Base-by-base conservation (phyloP, 2,113 vertebrate genomes). In the Lota lota region DNA sequence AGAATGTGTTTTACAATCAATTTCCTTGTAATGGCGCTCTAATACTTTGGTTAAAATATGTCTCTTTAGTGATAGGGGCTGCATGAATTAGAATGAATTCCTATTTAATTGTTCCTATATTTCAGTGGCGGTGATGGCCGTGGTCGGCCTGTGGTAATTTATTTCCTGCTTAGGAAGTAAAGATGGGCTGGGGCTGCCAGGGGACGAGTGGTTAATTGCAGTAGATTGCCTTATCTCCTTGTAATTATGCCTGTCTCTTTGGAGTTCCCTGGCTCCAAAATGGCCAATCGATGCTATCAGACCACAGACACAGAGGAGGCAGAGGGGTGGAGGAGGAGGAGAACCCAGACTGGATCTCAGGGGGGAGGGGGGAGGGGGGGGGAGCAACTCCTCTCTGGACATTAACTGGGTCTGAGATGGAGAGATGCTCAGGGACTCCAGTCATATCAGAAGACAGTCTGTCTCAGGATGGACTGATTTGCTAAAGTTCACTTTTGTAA, bases 51-150 rank as follows among this genome's bases (percentile, higher is more conserved):
- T 84, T 76, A 87, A 90, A 89, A 92, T 91, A 90, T 92, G 92
- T 91, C 91, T 91, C 90, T 92, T 92, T 91, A 92, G 90, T 91
- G 91, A 92, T 88, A 87, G 57, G 89, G 90, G 40, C 83, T 88
- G 90, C 92, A 94, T 93, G 92, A 93, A 93, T 95, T 93, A 92
- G 90, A 90, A 94, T 93, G 92, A 94, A 95, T 94, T 94, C 91
- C 90, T 93, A 88, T 93, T 94, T 94, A 94, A 94, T 95, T 95
- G 93, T 95, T 93, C 93, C 90, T 91, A 92, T 93, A 93, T 93
- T 93, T 95, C 93, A 95, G 85, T 88, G 87, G 88, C 83, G 79
- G 86, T 88, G 84, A 88, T 69, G 75, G 73, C 28, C 21, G 76
- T 14, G 58, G 73, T 66, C 22, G 2, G 67, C 67, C 74, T 66